Evolutionary conservation across 2,797 vertebrate genomes (phyloP).

Genomic region (Cyprinodon diabolis): DNA sequence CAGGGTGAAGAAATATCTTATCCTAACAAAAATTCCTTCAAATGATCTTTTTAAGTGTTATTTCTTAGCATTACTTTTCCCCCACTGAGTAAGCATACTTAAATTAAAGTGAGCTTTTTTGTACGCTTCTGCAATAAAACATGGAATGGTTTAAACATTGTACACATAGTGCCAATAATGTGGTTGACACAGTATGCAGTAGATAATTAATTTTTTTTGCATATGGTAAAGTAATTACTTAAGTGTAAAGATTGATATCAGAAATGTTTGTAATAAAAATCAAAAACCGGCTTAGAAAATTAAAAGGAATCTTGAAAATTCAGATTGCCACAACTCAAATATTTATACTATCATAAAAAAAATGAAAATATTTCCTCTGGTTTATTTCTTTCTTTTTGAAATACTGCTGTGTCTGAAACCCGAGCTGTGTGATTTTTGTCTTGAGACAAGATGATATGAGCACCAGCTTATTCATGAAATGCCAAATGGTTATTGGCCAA

Average conservation of each 20-base stretch:
- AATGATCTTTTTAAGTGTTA: neutral
- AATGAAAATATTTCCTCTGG: constrained; percentile 11
- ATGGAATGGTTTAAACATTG: neutral
- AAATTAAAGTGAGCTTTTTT: neutral
- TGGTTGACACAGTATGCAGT: neutral
- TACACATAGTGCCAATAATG: neutral
- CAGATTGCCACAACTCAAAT: constrained; percentile 42
- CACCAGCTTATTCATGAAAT: constrained; percentile 77
- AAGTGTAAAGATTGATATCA: constrained; percentile 14
- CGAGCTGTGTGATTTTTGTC: constrained; percentile 66
- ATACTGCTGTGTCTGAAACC: constrained; percentile 46
- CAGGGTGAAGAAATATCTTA: neutral
- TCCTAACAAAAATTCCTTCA: neutral
- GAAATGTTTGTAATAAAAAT: constrained; percentile 18
- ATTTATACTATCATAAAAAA: constrained; percentile 23
- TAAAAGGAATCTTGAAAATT: constrained; percentile 30
- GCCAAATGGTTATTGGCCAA: constrained; percentile 81
- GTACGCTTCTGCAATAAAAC: neutral
- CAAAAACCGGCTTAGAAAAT: constrained; percentile 22
- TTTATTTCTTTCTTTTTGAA: constrained; percentile 47
- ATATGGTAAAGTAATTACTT: constrained; percentile 7
- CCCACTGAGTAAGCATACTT: neutral
- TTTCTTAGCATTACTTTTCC: neutral
- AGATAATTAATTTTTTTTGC: neutral
- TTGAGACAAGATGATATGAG: constrained; percentile 68